Base-by-base conservation (phyloP, 2,113 vertebrate species). In the Varanus salvator region DNA sequence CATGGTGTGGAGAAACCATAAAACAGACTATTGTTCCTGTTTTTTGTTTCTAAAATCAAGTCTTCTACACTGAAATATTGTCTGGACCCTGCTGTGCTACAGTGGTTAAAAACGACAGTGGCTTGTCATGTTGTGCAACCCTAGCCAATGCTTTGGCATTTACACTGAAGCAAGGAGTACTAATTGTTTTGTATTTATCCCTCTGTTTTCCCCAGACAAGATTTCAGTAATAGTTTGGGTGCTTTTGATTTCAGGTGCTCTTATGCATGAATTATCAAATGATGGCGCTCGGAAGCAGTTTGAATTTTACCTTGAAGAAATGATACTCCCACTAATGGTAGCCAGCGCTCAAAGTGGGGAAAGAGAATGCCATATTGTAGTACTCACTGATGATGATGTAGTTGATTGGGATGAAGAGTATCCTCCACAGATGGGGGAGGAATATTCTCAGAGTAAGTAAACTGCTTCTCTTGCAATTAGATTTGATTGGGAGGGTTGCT, bases 361-460 rank as follows among this genome's bases (percentile, higher is more conserved):
- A 95, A 97, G 99, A 75, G 99, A 99, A 87, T 99, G 99, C 93
- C 99, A 99, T 95, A 99, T 99, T 34, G 99, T 99, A 34, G 99
- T 99, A 89, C 98, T 99, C 54, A 99, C 99, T 4, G 99, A 99
- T 48, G 99, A 99, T 80, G 99, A 99, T 86, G 99, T 99, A 80
- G 99, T 99, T 87, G 99, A 99, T 96, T 99, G 99, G 99, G 99
- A 99, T 92, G 99, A 99, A 96, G 99, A 99, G 87, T 99, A 99
- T 87, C 99, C 99, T 0, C 99, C 99, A 4, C 99, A 99, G 95
- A 99, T 99, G 99, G 99, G 99, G 94, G 99, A 99, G 89, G 99
- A 99, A 76, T 99, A 99, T 97, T 99, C 99, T 72, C 99, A 99
- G 95, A 99, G 99, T 99, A 95, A 97, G 98, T 95, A 12, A 78